phyloP scores from a whole-genome alignment of 2,113 vertebrate genomes.

The Chamaea fasciata region DNA sequence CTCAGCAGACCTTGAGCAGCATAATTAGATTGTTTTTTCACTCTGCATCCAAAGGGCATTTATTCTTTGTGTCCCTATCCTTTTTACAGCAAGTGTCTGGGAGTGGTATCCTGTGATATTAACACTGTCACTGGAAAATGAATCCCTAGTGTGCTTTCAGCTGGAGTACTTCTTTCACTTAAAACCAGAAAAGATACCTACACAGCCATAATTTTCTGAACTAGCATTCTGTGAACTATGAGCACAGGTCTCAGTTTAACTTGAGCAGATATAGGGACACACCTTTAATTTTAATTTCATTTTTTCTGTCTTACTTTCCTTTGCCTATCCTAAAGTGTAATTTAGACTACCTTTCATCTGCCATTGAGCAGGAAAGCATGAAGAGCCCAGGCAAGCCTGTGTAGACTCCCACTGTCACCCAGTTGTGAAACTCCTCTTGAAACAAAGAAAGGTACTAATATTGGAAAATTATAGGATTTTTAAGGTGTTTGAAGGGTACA shows the following conservation, averaged over 20 bases:
- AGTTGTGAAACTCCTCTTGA: background rate
- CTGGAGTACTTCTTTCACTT: background rate
- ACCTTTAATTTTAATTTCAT: background rate
- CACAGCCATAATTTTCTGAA: background rate
- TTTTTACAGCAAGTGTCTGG: background rate
- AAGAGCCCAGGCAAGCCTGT: background rate
- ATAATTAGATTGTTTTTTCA: slow-evolving; percentile 1
- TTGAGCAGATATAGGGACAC: background rate
- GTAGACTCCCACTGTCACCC: background rate
- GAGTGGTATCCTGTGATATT: background rate
- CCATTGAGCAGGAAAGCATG: background rate
- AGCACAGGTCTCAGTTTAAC: background rate
- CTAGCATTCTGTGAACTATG: background rate
- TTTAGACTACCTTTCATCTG: background rate
- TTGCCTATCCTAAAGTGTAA: background rate
- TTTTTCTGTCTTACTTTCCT: background rate
- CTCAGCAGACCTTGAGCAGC: background rate
- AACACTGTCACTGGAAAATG: background rate
- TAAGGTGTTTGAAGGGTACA: background rate
- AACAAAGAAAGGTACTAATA: background rate
- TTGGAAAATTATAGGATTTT: background rate
- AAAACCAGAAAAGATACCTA: background rate
- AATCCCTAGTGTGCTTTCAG: background rate
- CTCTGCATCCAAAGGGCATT: background rate
- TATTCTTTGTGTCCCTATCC: background rate